A percentile compares a stretch with the other conserved stretches of the same genome.
These are phyloP conservation scores for Conops quadrifasciatus DNA, from an alignment of 2,888 invertebrate genomes.

Conservation along the genomic window DNA sequence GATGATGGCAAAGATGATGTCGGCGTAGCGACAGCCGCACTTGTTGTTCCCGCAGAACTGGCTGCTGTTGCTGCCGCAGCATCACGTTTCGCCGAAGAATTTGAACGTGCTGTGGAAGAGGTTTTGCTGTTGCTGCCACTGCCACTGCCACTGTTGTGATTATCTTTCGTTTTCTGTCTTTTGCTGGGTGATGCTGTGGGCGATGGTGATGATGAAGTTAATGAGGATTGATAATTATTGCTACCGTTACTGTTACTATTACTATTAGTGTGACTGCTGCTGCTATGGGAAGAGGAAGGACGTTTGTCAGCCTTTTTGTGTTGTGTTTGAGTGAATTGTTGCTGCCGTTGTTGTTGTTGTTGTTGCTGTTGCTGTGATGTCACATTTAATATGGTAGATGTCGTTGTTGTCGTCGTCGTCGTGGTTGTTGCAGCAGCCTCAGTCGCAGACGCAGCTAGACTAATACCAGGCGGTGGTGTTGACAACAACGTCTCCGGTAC, in stretches of 20 bases:
- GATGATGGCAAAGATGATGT: conserved; percentile 30
- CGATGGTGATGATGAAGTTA: conserved; percentile 43
- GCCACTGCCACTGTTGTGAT: conserved; percentile 31
- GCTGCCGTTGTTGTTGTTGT: conserved; percentile 43
- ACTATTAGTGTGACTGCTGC: conserved; percentile 41
- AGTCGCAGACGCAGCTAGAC: conserved; percentile 46
- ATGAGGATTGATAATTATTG: conserved; percentile 17
- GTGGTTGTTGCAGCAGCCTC: conserved; percentile 34
- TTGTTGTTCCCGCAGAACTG: not conserved
- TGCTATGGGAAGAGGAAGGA: conserved; percentile 44
- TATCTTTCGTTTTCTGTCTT: conserved; percentile 54
- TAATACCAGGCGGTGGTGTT: conserved; percentile 57
- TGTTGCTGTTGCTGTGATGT: conserved; percentile 44
- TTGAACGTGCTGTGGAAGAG: conserved; percentile 26
- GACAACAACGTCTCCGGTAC: conserved; percentile 62
- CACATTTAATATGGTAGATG: not conserved
- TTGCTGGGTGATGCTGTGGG: conserved; percentile 61
- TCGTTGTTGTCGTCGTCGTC: conserved; percentile 32
- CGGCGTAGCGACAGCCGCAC: conserved; percentile 22
- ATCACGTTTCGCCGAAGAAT: conserved; percentile 42
- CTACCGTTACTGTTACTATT: conserved; percentile 44
- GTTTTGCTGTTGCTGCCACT: conserved; percentile 19
- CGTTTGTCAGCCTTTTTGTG: conserved; percentile 50
- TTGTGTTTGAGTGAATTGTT: conserved; percentile 39
- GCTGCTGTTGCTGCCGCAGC: conserved; percentile 39